Conservation (phyloP, 2,113 vertebrate genomes). For the Myrmophylax atrothorax region DNA sequence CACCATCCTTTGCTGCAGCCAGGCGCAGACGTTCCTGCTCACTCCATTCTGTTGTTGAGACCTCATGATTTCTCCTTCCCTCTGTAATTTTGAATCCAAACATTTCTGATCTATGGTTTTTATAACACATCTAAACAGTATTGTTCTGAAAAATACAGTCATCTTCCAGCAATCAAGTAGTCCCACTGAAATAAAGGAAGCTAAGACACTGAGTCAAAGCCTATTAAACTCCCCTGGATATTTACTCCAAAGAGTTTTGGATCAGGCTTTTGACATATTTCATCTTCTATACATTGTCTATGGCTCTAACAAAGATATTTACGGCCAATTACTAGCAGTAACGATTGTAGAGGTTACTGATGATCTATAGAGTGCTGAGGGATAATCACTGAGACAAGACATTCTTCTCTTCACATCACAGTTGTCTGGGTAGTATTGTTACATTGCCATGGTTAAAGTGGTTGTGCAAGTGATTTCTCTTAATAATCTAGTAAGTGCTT, state of each 20-base stretch:
- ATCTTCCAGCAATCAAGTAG: neutral
- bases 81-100: neutral
- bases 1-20: neutral
- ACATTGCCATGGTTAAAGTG: neutral
- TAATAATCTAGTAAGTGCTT: slow-evolving; percentile 26
- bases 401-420: neutral
- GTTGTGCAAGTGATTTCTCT: slow-evolving; percentile 36
- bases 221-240: neutral
- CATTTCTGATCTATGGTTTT: neutral
- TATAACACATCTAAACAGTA: neutral
- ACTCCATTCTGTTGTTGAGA: neutral
- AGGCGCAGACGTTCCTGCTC: neutral
- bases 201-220: neutral
- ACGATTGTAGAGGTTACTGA: neutral
- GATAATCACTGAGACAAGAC: neutral
- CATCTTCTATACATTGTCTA: neutral
- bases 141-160: neutral
- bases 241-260: neutral
- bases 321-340: neutral
- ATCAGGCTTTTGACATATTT: neutral
- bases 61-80: neutral
- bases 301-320: slow-evolving; percentile 8
- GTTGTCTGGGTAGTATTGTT: neutral
- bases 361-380: neutral
- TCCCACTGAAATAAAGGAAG: neutral